phyloP scores from a whole-genome alignment of 2,888 invertebrate species.

The Dolichomitus sp. region DNA sequence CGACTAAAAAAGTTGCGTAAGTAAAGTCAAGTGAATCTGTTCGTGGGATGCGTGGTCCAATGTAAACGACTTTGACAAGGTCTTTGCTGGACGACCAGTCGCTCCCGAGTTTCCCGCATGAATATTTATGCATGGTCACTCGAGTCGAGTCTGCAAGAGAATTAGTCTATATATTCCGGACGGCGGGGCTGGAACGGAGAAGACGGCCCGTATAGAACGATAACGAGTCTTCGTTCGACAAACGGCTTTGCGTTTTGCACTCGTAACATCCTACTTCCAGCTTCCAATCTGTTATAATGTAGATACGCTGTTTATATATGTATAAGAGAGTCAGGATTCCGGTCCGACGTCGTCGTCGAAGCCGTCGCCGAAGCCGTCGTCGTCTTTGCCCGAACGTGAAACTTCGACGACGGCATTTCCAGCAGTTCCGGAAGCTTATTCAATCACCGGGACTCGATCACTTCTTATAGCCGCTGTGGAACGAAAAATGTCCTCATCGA shows the following conservation, averaged over 20 bases:
- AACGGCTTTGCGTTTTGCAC: conserved; percentile 19
- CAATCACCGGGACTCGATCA: conserved; percentile 50
- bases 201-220: conserved; percentile 5
- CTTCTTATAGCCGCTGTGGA: conserved; percentile 14
- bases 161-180: not conserved
- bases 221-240: conserved; percentile 31
- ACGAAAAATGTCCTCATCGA: conserved; percentile 38
- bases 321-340: conserved; percentile 26
- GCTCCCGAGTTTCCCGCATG: not conserved
- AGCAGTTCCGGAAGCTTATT: conserved; percentile 55
- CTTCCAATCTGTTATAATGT: conserved; percentile 39
- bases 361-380: conserved; percentile 10
- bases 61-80: conserved; percentile 12
- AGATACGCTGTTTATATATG: conserved; percentile 9
- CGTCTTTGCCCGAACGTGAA: not conserved
- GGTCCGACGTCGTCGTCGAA: conserved; percentile 33
- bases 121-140: conserved; percentile 25
- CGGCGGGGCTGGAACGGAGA: conserved; percentile 16
- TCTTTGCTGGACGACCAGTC: not conserved
- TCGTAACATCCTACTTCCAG: conserved; percentile 53
- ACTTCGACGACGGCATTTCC: conserved; percentile 6
- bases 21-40: not conserved
- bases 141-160: not conserved
- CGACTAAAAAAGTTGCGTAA: conserved; percentile 5
- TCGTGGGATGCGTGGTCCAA: not conserved